Conservation (phyloP, 2,113 vertebrate species). For the Channa argus region DNA sequence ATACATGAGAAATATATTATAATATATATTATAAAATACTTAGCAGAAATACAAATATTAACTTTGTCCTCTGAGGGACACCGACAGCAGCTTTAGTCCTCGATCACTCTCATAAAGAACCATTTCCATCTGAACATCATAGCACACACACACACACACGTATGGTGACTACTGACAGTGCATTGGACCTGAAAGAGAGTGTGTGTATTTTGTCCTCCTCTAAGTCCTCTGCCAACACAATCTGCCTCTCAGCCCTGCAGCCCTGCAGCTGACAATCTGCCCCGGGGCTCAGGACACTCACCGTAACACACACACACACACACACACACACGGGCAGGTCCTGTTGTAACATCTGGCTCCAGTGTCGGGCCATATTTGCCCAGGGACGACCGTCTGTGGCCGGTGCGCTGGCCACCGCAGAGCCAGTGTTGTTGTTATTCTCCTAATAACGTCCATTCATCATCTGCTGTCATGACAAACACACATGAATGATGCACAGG, state of each 20-base stretch:
- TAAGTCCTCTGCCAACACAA: constrained; percentile 69
- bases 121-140: background rate
- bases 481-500: constrained; percentile 3
- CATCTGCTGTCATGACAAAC: constrained; percentile 77
- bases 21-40: too few species aligned
- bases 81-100: constrained; percentile 17
- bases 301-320: constrained; percentile 49
- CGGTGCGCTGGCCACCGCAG: constrained; percentile 31
- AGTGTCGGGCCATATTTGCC: constrained; percentile 74
- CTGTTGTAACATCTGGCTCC: constrained; percentile 79
- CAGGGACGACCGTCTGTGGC: constrained; percentile 66
- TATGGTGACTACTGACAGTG: constrained; percentile 7
- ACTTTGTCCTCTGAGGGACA: background rate
- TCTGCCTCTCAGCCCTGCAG: constrained; percentile 63
- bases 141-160: constrained; percentile 20
- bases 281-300: constrained; percentile 45
- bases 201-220: constrained; percentile 37
- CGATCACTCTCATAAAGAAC: constrained; percentile 23
- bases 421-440: constrained; percentile 73
- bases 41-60: too few species aligned
- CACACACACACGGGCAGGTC: constrained; percentile 53
- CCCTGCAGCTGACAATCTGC: constrained; percentile 64
- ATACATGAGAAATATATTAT: too few species aligned
- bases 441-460: constrained; percentile 82
- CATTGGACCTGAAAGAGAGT: constrained; percentile 42